Conservation (phyloP, 2,797 vertebrate species). For the Knipowitschia caucasica region DNA sequence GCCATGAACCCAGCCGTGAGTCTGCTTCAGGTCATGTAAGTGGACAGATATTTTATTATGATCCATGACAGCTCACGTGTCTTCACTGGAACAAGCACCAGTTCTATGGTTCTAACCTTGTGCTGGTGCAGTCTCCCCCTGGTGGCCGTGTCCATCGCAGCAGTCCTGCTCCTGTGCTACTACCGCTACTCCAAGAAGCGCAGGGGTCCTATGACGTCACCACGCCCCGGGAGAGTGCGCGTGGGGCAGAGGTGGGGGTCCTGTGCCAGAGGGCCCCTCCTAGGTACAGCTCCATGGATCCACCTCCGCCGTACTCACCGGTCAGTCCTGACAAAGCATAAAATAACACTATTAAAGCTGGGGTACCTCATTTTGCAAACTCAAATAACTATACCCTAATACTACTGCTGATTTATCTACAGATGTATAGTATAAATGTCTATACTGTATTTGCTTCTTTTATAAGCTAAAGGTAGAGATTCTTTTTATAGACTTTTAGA, state of each 20-base stretch:
- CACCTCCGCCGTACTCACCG: conserved; percentile 64
- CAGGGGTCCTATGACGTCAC: conserved; percentile 16
- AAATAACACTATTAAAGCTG: too few species aligned
- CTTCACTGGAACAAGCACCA: too few species aligned
- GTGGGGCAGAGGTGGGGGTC: conserved; percentile 5
- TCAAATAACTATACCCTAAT: too few species aligned
- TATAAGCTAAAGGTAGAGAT: too few species aligned
- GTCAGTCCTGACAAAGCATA: conserved; percentile 8
- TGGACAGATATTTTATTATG: too few species aligned
- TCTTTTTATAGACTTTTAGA: too few species aligned
- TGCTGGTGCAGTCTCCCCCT: conserved; percentile 43
- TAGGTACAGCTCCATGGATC: conserved; percentile 45
- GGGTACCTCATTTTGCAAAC: too few species aligned
- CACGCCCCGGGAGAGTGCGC: conserved; percentile 1
- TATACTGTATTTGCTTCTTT: too few species aligned
- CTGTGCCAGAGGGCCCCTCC: conserved; percentile 33
- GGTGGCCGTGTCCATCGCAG: conserved; percentile 37
- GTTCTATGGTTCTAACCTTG: background rate
- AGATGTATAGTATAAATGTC: too few species aligned
- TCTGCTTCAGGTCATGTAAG: conserved; percentile 47
- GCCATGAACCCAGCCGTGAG: too few species aligned
- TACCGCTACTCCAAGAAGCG: conserved; percentile 40
- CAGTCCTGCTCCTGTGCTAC: conserved; percentile 48
- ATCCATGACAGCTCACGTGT: too few species aligned
- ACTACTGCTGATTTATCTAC: too few species aligned